Conservation (phyloP, 1,140 invertebrate species). For the Ectropis grisescens region DNA sequence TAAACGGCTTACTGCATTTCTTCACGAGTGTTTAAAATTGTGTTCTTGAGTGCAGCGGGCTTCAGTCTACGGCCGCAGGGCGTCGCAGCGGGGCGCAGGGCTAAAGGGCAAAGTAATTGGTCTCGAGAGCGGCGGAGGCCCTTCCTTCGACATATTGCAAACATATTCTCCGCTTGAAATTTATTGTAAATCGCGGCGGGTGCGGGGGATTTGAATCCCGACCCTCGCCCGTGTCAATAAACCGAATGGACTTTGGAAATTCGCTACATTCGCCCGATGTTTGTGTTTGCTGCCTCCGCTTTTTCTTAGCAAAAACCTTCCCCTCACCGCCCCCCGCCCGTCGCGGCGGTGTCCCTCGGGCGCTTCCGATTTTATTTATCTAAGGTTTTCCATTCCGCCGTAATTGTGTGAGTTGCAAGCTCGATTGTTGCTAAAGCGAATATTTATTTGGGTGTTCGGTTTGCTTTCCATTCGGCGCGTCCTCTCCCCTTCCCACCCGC, state of each 20-base stretch:
- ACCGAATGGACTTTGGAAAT: conserved; percentile 61
- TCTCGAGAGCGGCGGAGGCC: conserved; percentile 22
- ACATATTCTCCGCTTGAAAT: conserved; percentile 65
- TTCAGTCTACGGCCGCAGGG: no score
- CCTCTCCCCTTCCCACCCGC: no score
- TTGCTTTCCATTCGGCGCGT: conserved; percentile 41
- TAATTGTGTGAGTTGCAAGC: conserved; percentile 61
- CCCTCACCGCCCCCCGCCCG: conserved; percentile 5
- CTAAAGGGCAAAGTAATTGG: conserved; percentile 34
- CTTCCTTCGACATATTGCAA: conserved; percentile 58
- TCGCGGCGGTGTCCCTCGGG: conserved; percentile 14
- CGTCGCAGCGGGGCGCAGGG: conserved; percentile 14
- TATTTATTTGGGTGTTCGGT: conserved; percentile 61
- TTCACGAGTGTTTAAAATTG: conserved; percentile 53
- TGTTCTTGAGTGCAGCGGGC: conserved; percentile 16
- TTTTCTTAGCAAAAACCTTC: conserved; percentile 33
- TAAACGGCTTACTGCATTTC: conserved; percentile 51
- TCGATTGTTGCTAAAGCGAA: conserved; percentile 61
- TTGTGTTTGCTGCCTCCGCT: conserved; percentile 55
- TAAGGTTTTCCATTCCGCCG: conserved; percentile 60
- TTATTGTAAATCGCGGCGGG: conserved; percentile 61
- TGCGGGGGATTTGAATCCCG: conserved; percentile 42
- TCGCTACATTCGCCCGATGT: conserved; percentile 55
- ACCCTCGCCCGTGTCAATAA: conserved; percentile 46
- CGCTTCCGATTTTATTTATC: conserved; percentile 63